A percentile compares a stretch with the other conserved stretches of the same genome.
phyloP scores from a whole-genome alignment of 30 jellyfish, hydroid and myxozoan species.

The Chrysaora quinquecirrha region DNA sequence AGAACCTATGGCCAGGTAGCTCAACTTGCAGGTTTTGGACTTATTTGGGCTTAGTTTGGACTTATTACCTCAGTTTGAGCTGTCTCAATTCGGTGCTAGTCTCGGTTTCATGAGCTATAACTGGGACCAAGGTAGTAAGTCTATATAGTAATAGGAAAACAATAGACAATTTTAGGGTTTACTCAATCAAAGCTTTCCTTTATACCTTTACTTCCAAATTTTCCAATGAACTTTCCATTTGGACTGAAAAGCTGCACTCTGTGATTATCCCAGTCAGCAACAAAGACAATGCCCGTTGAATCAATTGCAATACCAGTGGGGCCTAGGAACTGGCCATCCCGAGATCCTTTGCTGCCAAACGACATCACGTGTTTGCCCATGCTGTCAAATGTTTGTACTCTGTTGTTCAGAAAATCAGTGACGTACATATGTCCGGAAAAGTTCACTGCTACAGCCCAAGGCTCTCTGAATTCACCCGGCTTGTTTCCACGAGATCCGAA shows the following conservation, averaged over 20 bases:
- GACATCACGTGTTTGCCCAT: constrained; percentile 75
- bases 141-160: no score
- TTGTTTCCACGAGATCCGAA: constrained; percentile 87
- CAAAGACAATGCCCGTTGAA: constrained; percentile 84
- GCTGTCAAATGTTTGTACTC: constrained; percentile 85
- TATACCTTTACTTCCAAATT: constrained; percentile 51
- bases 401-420: constrained; percentile 88
- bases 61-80: no score
- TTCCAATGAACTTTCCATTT: constrained; percentile 84
- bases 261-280: constrained; percentile 96
- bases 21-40: no score
- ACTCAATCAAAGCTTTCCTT: no score
- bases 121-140: no score
- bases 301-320: constrained; percentile 93
- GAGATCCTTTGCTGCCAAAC: constrained; percentile 88
- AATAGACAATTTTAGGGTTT: no score
- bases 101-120: no score
- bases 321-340: constrained; percentile 93
- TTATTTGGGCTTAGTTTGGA: no score
- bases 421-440: constrained; percentile 82
- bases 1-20: no score
- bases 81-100: no score
- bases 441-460: constrained; percentile 87
- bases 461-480: constrained; percentile 84
- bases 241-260: constrained; percentile 91